These are phyloP conservation scores for Myripristis murdjan DNA, from an alignment of 2,797 vertebrate genomes.

Conservation along the genomic window DNA sequence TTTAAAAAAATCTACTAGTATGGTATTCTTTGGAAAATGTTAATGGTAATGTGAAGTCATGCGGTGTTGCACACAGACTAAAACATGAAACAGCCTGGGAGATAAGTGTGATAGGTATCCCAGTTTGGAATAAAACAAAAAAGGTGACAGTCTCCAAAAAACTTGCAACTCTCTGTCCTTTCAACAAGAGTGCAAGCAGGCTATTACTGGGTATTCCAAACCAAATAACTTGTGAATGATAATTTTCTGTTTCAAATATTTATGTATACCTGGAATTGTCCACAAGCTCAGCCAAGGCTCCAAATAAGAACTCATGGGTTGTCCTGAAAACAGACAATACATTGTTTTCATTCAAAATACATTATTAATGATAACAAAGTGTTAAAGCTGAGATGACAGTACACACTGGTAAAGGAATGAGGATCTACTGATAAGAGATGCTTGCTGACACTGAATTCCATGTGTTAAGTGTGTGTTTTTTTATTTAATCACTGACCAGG, in stretches of 20 bases:
- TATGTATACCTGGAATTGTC: conserved; percentile 95
- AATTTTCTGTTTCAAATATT: not conserved
- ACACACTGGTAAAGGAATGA: not conserved
- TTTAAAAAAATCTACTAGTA: too few species aligned
- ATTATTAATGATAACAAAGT: not conserved
- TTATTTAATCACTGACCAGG: conserved; percentile 12
- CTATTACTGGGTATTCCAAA: not conserved
- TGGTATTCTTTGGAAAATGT: too few species aligned
- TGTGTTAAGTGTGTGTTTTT: not conserved
- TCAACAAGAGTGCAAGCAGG: not conserved
- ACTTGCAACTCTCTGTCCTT: too few species aligned
- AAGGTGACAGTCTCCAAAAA: too few species aligned
- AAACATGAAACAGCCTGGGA: too few species aligned
- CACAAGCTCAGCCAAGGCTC: conserved; percentile 97
- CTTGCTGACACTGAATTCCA: not conserved
- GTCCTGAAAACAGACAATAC: conserved; percentile 88
- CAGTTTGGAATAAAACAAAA: too few species aligned
- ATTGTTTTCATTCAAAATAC: conserved; percentile 15
- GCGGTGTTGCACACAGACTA: too few species aligned
- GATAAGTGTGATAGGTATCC: too few species aligned
- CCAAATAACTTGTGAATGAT: conserved; percentile 2
- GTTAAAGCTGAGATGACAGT: not conserved
- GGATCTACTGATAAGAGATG: not conserved
- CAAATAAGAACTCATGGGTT: conserved; percentile 98
- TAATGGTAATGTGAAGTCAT: too few species aligned